Evolutionary conservation across 2,888 invertebrate species (phyloP).

Genomic region (Bedellia somnulentella): DNA sequence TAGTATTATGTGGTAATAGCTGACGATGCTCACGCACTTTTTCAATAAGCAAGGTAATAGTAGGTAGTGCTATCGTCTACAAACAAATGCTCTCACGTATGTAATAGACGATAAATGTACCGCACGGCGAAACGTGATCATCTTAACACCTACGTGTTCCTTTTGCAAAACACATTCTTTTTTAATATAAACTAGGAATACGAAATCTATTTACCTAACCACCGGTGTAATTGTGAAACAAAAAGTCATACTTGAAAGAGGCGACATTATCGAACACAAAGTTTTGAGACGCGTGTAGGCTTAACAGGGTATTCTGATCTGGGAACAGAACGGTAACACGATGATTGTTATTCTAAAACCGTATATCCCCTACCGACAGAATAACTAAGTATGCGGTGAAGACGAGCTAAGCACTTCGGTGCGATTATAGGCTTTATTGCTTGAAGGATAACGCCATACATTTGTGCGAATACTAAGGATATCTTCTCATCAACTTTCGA

Average conservation of each 20-base stretch:
- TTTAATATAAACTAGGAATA: constrained; percentile 4
- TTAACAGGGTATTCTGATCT: constrained; percentile 1
- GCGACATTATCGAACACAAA: too few species aligned
- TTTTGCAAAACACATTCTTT: constrained; percentile 14
- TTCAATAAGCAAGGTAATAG: constrained; percentile 3
- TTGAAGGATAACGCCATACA: constrained; percentile 33
- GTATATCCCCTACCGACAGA: constrained; percentile 32
- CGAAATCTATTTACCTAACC: too few species aligned
- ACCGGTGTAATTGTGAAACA: too few species aligned
- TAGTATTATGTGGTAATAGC: too few species aligned
- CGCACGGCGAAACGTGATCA: constrained; percentile 32
- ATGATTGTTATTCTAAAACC: constrained; percentile 35
- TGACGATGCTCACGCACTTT: background rate
- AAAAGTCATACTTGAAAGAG: too few species aligned
- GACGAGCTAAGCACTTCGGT: too few species aligned
- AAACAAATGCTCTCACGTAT: constrained; percentile 52
- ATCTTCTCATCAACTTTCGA: constrained; percentile 29
- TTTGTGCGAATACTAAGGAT: constrained; percentile 39
- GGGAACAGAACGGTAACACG: constrained; percentile 12
- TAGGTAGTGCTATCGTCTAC: constrained; percentile 4
- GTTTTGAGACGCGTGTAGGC: too few species aligned
- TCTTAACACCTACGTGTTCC: constrained; percentile 25
- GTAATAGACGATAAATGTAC: constrained; percentile 26
- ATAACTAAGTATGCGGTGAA: too few species aligned
- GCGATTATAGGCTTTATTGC: too few species aligned